Evolutionary conservation across 2,113 vertebrate species (phyloP), one percentile per base, ranked within the genome.

Genomic region (Caranx ignobilis): DNA sequence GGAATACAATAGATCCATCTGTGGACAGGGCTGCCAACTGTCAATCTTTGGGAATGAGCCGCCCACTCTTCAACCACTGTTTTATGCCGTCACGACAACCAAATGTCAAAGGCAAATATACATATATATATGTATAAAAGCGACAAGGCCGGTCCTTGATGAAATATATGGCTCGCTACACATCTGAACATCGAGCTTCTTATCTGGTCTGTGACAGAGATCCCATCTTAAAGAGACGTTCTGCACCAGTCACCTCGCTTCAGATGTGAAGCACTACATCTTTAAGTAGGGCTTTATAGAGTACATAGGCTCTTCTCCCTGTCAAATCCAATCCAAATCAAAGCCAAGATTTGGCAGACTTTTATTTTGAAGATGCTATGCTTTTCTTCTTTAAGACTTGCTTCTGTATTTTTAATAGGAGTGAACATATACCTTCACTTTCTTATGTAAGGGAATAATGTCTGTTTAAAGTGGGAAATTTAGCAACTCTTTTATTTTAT

Each of bases 331-430:
- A 50, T 50, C 16, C 19, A 18, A 26, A 26, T 26, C 26, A 26
- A 26, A 26, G 26, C 26, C 26, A 26, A 39, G 50, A 11, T 10
- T 55, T 12, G 12, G 9, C 12, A 55, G 37, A 43, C 37, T 31
- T 69, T 55, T 70, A 43, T 19, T 70, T 16, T 70, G 67, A 70
- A 43, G 52, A 26, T 26, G 52, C n/a, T 26, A 11, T n/a, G 18
- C 0, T 2, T 54, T 15, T 50, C 18, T 50, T 4, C 47, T 50
- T 16, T 50, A 21, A 5, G 5, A 3, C 1, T 37, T 68, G 18
- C 47, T 35, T 7, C 35, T 62, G 16, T 26, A 6, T 15, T 16
- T 43, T 64, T 45, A 2, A 45, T 41, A 2, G 0, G 4, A 43
- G 21, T 31, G 16, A 31, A 31, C 16, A 48, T 15, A 50, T 34